Conservation (phyloP, 2,888 invertebrate genomes). For the Gnatocerus cornutus region DNA sequence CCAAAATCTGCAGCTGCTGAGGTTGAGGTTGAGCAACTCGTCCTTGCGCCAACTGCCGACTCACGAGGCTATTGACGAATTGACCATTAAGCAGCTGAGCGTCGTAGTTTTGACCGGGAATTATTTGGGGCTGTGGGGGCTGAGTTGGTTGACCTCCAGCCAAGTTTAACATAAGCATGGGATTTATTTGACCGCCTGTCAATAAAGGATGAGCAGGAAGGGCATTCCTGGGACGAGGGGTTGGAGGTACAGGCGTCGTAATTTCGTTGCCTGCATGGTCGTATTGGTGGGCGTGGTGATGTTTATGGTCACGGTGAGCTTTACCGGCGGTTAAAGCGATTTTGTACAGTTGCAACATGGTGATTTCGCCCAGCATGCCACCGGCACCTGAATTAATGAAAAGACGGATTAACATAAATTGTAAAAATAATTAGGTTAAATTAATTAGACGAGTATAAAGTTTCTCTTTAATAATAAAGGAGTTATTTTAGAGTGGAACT, state of each 20-base stretch:
- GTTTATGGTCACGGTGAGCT: conserved; percentile 90
- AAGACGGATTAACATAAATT: conserved; percentile 4
- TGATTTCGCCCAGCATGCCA: conserved; percentile 83
- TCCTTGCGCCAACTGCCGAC: conserved; percentile 58
- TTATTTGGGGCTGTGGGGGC: conserved; percentile 66
- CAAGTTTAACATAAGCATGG: conserved; percentile 74
- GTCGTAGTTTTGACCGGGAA: conserved; percentile 74
- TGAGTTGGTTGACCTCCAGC: conserved; percentile 67
- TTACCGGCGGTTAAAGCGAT: conserved; percentile 89
- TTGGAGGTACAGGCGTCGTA: conserved; percentile 76
- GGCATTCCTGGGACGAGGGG: conserved; percentile 73
- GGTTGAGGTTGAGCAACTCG: conserved; percentile 43
- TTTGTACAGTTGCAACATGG: conserved; percentile 86
- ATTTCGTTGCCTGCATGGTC: conserved; percentile 81
- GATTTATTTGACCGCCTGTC: conserved; percentile 79
- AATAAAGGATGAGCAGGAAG: conserved; percentile 73
- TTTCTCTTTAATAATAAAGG: conserved; percentile 58
- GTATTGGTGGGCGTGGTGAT: conserved; percentile 88
- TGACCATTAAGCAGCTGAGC: conserved; percentile 80
- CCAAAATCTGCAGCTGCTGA: conserved; percentile 56
- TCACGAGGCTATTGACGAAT: conserved; percentile 70
- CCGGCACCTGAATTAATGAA: conserved; percentile 71
- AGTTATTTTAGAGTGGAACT: too few species aligned
- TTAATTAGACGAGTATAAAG: too few species aligned
- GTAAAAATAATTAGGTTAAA: not conserved